These are phyloP conservation scores for Calameuta filiformis DNA, from an alignment of 2,888 invertebrate genomes.

Conservation along the genomic window DNA sequence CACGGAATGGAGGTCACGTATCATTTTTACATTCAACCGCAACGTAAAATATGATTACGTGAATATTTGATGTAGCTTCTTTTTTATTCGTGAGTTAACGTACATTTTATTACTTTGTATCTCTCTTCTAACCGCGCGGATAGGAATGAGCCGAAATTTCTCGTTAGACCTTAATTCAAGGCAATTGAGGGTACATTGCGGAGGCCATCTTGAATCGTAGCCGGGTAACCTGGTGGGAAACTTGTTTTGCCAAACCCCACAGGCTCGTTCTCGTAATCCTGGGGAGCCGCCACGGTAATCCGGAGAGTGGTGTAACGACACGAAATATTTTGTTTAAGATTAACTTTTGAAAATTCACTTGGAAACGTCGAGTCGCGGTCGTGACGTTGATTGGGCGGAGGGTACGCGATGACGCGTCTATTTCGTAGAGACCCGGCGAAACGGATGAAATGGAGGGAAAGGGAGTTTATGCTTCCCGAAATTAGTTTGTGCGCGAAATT, in stretches of 20 bases:
- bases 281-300: not conserved
- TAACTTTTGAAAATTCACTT: constrained; percentile 2
- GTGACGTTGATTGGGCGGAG: not conserved
- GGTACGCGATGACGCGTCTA: not conserved
- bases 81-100: not conserved
- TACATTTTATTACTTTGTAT: not conserved
- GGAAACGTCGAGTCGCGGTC: not conserved
- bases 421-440: not conserved
- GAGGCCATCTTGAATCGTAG: constrained; percentile 44
- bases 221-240: not conserved
- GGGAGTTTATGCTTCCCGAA: constrained; percentile 33
- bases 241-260: not conserved
- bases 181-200: constrained; percentile 37
- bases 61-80: not conserved
- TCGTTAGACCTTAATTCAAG: constrained; percentile 47
- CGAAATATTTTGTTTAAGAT: constrained; percentile 14
- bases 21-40: not conserved
- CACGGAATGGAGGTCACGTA: not conserved
- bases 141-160: constrained; percentile 39
- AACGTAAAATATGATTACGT: not conserved
- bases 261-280: not conserved
- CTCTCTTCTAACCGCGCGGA: not conserved
- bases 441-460: constrained; percentile 1
- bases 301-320: constrained; percentile 2
- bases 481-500: constrained; percentile 46